These are phyloP conservation scores for Myathropa florea DNA, from an alignment of 2,888 invertebrate genomes.

Conservation along the genomic window DNA sequence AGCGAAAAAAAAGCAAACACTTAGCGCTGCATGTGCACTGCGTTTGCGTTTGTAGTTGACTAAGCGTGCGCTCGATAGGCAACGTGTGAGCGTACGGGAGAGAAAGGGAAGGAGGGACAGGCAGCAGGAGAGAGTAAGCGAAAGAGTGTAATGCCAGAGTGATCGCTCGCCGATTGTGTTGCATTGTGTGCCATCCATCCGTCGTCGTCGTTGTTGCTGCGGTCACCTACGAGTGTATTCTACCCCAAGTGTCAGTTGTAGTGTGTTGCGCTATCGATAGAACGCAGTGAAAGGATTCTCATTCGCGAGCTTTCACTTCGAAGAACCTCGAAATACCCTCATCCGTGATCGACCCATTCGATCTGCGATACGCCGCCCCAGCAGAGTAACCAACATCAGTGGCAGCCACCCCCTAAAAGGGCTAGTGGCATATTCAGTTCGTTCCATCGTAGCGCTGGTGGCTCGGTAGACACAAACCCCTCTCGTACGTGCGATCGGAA, in stretches of 20 bases:
- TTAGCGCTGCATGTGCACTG: slow-evolving; percentile 49
- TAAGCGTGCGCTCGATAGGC: slow-evolving; percentile 8
- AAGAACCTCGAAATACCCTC: background rate
- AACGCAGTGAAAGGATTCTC: slow-evolving; percentile 72
- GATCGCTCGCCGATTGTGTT: slow-evolving; percentile 46
- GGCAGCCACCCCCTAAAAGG: slow-evolving; percentile 48
- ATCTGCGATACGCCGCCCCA: slow-evolving; percentile 38
- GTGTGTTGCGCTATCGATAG: slow-evolving; percentile 59
- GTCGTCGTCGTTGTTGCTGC: slow-evolving; percentile 47
- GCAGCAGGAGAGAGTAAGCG: slow-evolving; percentile 16
- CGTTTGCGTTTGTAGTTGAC: slow-evolving; percentile 63
- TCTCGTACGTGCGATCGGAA: background rate
- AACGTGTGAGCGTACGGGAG: background rate
- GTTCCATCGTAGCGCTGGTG: slow-evolving; percentile 50
- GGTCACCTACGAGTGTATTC: slow-evolving; percentile 19
- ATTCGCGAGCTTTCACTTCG: slow-evolving; percentile 69
- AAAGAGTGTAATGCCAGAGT: slow-evolving; percentile 39
- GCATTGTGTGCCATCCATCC: slow-evolving; percentile 61
- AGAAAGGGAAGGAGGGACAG: background rate
- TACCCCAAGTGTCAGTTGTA: slow-evolving; percentile 51
- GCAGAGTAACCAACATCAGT: slow-evolving; percentile 36
- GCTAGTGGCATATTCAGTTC: slow-evolving; percentile 42
- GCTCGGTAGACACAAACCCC: too few species aligned
- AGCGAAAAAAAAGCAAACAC: slow-evolving; percentile 18
- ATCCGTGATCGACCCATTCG: slow-evolving; percentile 35